phyloP scores from a whole-genome alignment of 2,113 vertebrate genomes.

The Seriola dumerili region DNA sequence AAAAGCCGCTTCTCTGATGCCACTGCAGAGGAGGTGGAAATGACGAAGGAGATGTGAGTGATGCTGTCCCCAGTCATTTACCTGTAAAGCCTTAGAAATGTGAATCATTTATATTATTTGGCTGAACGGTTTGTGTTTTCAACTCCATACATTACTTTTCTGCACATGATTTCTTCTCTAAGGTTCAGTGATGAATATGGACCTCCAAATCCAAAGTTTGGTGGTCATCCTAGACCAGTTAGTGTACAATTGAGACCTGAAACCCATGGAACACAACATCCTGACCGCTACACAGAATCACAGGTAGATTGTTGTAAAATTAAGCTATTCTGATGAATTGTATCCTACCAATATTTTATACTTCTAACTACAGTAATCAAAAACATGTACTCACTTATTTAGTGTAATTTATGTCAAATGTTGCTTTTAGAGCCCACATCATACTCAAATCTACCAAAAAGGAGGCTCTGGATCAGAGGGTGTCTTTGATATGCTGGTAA shows the following conservation, averaged over 20 bases:
- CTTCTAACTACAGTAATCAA: background rate
- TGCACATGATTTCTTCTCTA: slow-evolving; percentile 4
- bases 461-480: slow-evolving; percentile 33
- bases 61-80: background rate
- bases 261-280: slow-evolving; percentile 26
- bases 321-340: background rate
- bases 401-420: background rate
- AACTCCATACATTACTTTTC: background rate
- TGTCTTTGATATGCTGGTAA: slow-evolving; percentile 82
- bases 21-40: slow-evolving; percentile 72
- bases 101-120: background rate
- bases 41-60: slow-evolving; percentile 70
- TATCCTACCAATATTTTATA: background rate
- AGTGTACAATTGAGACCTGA: slow-evolving; percentile 15
- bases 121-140: background rate
- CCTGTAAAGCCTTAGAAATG: background rate
- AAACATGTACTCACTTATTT: background rate
- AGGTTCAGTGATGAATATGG: slow-evolving; percentile 49
- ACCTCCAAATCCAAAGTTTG: slow-evolving; percentile 38
- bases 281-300: slow-evolving; percentile 34
- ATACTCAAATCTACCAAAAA: slow-evolving; percentile 37
- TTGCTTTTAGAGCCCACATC: slow-evolving; percentile 43
- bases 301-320: slow-evolving; percentile 44
- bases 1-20: slow-evolving; percentile 83
- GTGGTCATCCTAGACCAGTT: background rate